Evolutionary conservation across 1,140 invertebrate genomes (phyloP).

Genomic region (Homalodisca vitripennis): DNA sequence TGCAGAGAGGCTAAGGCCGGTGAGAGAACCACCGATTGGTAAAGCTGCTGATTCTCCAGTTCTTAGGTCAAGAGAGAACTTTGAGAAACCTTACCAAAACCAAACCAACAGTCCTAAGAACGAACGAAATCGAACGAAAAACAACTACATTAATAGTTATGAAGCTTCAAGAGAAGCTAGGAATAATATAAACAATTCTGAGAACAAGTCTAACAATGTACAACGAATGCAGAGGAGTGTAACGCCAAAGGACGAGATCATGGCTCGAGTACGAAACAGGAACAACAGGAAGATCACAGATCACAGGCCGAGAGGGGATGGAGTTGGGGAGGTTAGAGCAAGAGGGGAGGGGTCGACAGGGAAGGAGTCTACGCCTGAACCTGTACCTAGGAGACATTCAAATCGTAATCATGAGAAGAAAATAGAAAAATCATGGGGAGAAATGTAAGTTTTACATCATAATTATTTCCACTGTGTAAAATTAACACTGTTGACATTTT

Average conservation of each 20-base stretch:
- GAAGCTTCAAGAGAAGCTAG: background rate
- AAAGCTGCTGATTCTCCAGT: constrained; percentile 38
- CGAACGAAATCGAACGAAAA: background rate
- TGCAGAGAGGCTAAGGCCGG: constrained; percentile 59
- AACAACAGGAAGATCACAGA: background rate
- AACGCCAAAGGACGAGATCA: background rate
- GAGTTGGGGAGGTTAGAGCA: constrained; percentile 21
- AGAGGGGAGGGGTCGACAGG: constrained; percentile 38
- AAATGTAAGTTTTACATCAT: constrained; percentile 33
- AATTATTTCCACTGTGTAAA: no score
- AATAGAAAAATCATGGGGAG: constrained; percentile 35
- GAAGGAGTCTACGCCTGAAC: constrained; percentile 39
- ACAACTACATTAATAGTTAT: background rate
- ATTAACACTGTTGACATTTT: no score
- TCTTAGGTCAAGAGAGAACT: constrained; percentile 29
- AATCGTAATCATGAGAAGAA: constrained; percentile 34
- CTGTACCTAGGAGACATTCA: constrained; percentile 34
- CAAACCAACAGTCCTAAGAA: background rate
- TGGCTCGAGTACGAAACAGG: no score
- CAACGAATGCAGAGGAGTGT: no score
- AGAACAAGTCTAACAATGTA: constrained; percentile 4
- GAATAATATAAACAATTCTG: background rate
- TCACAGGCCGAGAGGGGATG: background rate
- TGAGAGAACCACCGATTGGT: constrained; percentile 45
- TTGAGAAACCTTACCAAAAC: background rate